Evolutionary conservation across 1,140 invertebrate genomes (phyloP).

Genomic region (Anoplophora glabripennis): DNA sequence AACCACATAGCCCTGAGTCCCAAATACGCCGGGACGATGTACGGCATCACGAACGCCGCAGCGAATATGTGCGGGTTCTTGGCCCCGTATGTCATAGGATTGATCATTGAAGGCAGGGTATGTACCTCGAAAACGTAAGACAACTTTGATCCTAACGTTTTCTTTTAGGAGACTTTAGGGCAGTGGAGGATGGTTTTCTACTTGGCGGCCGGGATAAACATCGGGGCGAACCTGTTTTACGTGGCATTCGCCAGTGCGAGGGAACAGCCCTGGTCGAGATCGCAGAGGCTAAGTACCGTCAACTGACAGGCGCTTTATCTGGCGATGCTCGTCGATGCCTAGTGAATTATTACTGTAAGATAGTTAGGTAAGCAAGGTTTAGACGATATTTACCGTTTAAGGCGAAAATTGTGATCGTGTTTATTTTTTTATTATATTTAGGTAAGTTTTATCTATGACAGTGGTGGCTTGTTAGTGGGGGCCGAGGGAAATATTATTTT

Average conservation of each 20-base stretch:
- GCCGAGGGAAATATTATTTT: too few species aligned
- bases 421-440: too few species aligned
- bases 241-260: conserved; percentile 78
- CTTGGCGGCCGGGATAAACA: conserved; percentile 76
- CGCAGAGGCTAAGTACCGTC: conserved; percentile 34
- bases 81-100: conserved; percentile 76
- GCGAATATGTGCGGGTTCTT: conserved; percentile 84
- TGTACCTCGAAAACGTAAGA: conserved; percentile 36
- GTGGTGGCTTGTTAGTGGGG: too few species aligned
- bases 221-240: conserved; percentile 75
- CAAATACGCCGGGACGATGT: conserved; percentile 80
- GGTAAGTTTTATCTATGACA: too few species aligned
- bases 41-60: conserved; percentile 85
- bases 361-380: too few species aligned
- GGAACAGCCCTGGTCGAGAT: conserved; percentile 71
- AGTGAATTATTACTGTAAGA: conserved; percentile 4
- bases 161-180: conserved; percentile 71
- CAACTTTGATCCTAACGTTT: too few species aligned
- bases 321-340: conserved; percentile 41
- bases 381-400: too few species aligned
- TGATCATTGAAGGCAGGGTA: conserved; percentile 67
- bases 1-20: conserved; percentile 87
- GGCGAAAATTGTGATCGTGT: too few species aligned
- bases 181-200: conserved; percentile 89
- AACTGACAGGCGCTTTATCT: conserved; percentile 47